Percentiles rank a stretch among this genome's conserved stretches.
phyloP scores from a whole-genome alignment of 2,888 invertebrate genomes.

The Agonopterix heracliana region DNA sequence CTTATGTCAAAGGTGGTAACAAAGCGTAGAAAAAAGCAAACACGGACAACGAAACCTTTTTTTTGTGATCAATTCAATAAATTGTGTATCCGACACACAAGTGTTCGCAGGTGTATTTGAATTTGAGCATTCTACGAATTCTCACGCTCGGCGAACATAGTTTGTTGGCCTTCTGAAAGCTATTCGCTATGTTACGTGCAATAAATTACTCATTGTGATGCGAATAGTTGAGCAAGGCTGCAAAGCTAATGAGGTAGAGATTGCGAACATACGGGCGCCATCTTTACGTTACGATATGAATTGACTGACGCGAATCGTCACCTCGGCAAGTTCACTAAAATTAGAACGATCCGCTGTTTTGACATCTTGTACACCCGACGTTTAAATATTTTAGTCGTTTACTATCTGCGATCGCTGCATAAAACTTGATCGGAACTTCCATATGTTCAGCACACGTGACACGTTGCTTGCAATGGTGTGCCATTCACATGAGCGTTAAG shows the following conservation, averaged over 20 bases:
- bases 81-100: conserved; percentile 11
- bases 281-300: conserved; percentile 36
- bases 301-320: conserved; percentile 43
- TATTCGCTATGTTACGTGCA: conserved; percentile 29
- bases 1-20: too few species aligned
- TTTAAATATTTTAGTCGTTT: conserved; percentile 4
- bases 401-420: background rate
- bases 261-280: conserved; percentile 55
- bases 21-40: too few species aligned
- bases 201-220: conserved; percentile 44
- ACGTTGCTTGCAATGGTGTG: background rate
- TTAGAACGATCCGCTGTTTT: conserved; percentile 45
- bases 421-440: background rate
- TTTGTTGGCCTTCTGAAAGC: conserved; percentile 44
- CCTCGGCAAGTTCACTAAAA: conserved; percentile 52
- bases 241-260: conserved; percentile 44
- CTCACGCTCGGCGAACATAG: conserved; percentile 33
- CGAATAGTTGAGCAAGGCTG: conserved; percentile 52
- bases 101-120: conserved; percentile 30
- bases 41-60: conserved; percentile 9
- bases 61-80: conserved; percentile 9
- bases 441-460: background rate
- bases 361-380: conserved; percentile 32
- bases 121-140: conserved; percentile 31
- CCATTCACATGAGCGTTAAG: background rate